A percentile compares a stretch with the other conserved stretches of the same genome.
phyloP scores from a whole-genome alignment of 1,140 invertebrate genomes.

The Grapholita molesta region DNA sequence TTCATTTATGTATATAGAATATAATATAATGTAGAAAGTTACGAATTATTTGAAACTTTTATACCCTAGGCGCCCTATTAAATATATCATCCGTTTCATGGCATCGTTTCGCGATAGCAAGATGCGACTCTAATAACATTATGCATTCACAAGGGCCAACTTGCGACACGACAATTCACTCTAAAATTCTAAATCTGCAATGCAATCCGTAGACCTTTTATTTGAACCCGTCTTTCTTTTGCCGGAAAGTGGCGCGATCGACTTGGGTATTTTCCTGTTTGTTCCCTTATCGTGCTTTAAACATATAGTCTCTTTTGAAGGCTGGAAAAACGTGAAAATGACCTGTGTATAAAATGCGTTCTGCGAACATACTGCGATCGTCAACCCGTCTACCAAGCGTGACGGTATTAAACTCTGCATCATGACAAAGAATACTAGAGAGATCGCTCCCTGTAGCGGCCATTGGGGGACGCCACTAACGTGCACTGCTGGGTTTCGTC shows the following conservation, averaged over 20 bases:
- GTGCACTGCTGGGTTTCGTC: too few species aligned
- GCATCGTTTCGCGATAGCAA: neutral
- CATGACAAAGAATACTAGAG: too few species aligned
- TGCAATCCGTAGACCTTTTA: neutral
- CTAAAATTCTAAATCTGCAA: neutral
- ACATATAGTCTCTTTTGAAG: neutral
- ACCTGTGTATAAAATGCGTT: too few species aligned
- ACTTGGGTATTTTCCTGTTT: neutral
- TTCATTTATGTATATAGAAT: too few species aligned
- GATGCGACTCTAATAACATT: neutral
- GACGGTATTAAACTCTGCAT: too few species aligned
- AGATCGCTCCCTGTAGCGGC: too few species aligned
- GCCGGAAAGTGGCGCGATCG: neutral
- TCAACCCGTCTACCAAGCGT: too few species aligned
- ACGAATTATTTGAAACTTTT: too few species aligned
- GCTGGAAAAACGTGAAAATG: neutral
- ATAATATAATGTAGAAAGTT: too few species aligned
- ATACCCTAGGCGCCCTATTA: too few species aligned
- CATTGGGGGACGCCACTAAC: too few species aligned
- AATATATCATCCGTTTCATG: neutral
- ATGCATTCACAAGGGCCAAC: neutral
- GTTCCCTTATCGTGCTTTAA: neutral
- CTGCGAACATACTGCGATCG: too few species aligned
- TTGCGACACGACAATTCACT: neutral
- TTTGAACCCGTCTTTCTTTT: neutral